Evolutionary conservation across 1,140 invertebrate species (phyloP), one percentile per base, ranked within the genome.

Genomic region (Caenorhabditis inopinata): DNA sequence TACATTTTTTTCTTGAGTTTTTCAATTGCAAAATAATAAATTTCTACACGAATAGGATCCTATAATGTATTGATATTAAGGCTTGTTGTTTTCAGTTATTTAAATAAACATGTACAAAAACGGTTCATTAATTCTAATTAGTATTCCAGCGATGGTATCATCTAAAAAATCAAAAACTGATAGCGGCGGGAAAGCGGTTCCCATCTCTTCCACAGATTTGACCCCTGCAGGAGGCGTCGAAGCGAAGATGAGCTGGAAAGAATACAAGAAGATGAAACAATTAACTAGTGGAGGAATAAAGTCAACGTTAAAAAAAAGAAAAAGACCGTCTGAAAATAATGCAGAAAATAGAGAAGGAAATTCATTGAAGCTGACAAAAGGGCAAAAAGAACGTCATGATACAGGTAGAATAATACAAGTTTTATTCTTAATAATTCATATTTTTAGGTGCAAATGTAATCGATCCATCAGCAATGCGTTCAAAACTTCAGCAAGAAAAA

Each of bases 401-500:
- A 79, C 62, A 25, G 76, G 76, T 77, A 2, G 38, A 18, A 4
- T 35, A 49, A 16, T 0, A 23, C 6, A 49, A 18, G 7, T n/a
- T 76, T 14, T 14, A 11, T 48, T n/a, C 3, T 45, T 9, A 45
- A 6, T 9, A 18, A 2, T 18, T 49, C 16, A 14, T 32, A 7
- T 49, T 7, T 46, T 14, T 35, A 79, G 78, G 78, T 14, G 78
- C 78, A 3, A 21, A 38, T 29, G 62, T 21, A 12, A 79, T 79
- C 38, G 62, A 81, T 53, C 79, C 73, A 38, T 47, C 38, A 6
- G 1, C 73, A 9, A 81, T 81, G 74, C 27, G 73, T 11, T 77
- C 42, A 6, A 83, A 78, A 18, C 48, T 85, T 45, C 83, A 84
- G 18, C 42, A 81, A 29, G 83, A 84, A 47, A 84, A 84, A 76